Base-by-base conservation (phyloP, 2,888 invertebrate genomes). In the Bembecia ichneumoniformis region DNA sequence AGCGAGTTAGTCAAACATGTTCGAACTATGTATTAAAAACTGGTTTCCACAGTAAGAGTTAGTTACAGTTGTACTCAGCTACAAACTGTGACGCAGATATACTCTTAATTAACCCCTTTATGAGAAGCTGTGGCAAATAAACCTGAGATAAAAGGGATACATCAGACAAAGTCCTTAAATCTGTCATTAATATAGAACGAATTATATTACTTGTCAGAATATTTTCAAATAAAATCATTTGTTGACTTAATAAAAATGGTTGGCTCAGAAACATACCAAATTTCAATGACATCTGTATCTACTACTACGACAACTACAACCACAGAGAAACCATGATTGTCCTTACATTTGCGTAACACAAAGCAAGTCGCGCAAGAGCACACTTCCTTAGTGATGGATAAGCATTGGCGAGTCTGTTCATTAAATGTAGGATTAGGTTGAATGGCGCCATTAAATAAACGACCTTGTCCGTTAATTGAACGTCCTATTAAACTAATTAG, bases 171-270 rank as follows among this genome's bases (percentile, higher is more conserved):
- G 13, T 49, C n/a, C n/a, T n/a, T n/a, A 59, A 56, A 28, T 35
- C 55, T 9, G 36, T 58, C n/a, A 55, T 66, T n/a, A 65, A 59
- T 47, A 49, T 75, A 35, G 71, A 78, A 68, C 75, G 81, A 1
- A 71, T 75, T 51, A 75, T 81, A 55, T 59, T 83, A 47, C 60
- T 78, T 87, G 36, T 77, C 79, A 0, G 79, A 87, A 49, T 78
- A 83, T 55, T 75, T 81, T 3, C 83, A 79, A 62, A 71, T 82
- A 2, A 81, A 80, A 56, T 78, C 83, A 0, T 68, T 77, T 35
- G 56, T 69, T n/a, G 83, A 82, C 56, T 66, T 86, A 40, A 49
- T 81, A 1, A 76, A 75, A 49, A 46, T 77, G 43, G 43, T 78
- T 49, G 58, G 68, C 35, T 48, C 59, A 13, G 56, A 63, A 7